Conservation (phyloP, 2,888 invertebrate genomes). For the Tenthredo livida region DNA sequence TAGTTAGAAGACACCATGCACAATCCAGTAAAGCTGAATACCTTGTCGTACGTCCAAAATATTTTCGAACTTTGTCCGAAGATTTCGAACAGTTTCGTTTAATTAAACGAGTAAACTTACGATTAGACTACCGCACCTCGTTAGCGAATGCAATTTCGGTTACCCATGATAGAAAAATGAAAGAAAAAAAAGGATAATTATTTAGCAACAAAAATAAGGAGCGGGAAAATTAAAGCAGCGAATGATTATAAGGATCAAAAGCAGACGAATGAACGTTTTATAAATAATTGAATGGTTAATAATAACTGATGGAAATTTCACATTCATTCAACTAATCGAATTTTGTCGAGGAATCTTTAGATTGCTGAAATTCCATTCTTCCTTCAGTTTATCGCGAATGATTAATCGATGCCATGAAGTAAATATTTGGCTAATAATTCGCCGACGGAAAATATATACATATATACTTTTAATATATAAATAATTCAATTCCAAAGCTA, state of each 20-base stretch:
- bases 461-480: not conserved
- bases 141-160: not conserved
- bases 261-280: not conserved
- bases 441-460: not conserved
- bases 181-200: not conserved
- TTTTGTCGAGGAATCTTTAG: not conserved
- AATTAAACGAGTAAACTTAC: conserved; percentile 11
- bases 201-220: not conserved
- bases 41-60: not conserved
- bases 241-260: not conserved
- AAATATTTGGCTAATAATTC: not conserved
- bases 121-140: not conserved
- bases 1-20: not conserved
- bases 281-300: not conserved
- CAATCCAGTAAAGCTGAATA: not conserved
- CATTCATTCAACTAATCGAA: not conserved
- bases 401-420: not conserved
- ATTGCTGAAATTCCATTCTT: not conserved
- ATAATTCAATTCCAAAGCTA: not conserved
- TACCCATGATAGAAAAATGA: not conserved
- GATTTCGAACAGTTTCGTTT: not conserved
- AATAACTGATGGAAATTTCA: not conserved
- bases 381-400: not conserved
- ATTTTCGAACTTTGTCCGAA: not conserved
- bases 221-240: not conserved